phyloP scores from a whole-genome alignment of 2,888 invertebrate species.

The Cremastinae sp. region DNA sequence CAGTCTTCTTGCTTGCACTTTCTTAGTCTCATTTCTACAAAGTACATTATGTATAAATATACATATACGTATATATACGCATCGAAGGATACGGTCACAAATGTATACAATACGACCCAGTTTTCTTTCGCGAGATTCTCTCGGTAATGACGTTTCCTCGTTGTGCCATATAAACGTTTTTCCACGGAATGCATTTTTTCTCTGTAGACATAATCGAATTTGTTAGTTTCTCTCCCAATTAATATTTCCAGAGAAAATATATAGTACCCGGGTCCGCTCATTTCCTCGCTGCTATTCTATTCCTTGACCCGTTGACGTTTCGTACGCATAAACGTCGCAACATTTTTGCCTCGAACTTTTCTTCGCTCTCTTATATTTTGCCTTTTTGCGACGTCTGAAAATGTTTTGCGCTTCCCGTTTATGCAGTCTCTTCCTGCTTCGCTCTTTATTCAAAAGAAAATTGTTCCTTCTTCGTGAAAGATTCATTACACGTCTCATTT shows the following conservation, averaged over 20 bases:
- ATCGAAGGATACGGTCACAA: neutral
- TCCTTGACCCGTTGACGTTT: no score
- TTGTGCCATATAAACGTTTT: no score
- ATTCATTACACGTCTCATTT: constrained; percentile 38
- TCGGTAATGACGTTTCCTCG: neutral
- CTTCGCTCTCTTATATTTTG: neutral
- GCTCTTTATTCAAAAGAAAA: constrained; percentile 44
- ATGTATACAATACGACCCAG: neutral
- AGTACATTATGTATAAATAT: no score
- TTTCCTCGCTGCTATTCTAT: no score
- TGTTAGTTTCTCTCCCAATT: no score
- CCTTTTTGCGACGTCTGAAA: no score
- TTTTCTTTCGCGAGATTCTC: no score
- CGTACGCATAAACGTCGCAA: neutral
- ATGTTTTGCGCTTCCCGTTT: constrained; percentile 18
- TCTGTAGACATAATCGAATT: no score
- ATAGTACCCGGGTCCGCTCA: no score
- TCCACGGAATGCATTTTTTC: neutral
- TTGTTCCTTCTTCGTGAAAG: constrained; percentile 32
- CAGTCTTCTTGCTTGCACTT: neutral
- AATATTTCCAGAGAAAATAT: no score
- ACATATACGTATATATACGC: no score
- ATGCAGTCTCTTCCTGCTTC: constrained; percentile 6
- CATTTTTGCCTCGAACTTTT: no score
- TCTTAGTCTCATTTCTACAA: neutral